Base-by-base conservation (phyloP, 1,140 invertebrate genomes). In the Diploscapter pachys region DNA sequence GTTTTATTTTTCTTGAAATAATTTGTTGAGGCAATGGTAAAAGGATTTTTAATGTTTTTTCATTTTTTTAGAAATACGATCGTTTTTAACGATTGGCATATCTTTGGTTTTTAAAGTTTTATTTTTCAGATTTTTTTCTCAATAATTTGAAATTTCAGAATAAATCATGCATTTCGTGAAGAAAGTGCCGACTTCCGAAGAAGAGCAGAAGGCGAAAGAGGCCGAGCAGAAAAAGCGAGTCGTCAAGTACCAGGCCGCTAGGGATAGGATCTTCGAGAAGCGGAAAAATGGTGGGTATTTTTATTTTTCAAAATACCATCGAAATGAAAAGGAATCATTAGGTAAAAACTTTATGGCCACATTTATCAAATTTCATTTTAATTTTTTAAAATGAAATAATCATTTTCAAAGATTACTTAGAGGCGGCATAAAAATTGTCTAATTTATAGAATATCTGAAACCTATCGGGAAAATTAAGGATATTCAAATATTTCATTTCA, bases 161-260 rank as follows among this genome's bases (percentile, higher is more conserved):
- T 59, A 31, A 31, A 59, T 11, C 8, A 76, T 76, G 74, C 74
- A 76, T 76, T 76, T 71, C 68, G 74, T 76, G 53, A 76, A 76
- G 61, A 76, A 76, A 63, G 69, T 62, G 51, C 74, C 74, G 4
- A 71, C 74, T 9, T 71, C 74, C 50, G 74, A 70, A n/a, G 67
- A 76, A 56, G 67, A 76, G 49, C 57, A 68, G 62, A 49, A 48
- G 1, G 67, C 63, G 3, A 71, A 57, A 59, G 68, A 63, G n/a
- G 66, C 64, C 50, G 61, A 65, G 69, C 57, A 64, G 6, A 6
- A 57, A 3, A 61, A 56, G 51, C 48, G 63, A 56, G 54, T 63
- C 4, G 13, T 56, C n/a, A 59, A 70, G 48, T 71, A 64, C 13
- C 62, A 64, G 9, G 52, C 71, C 5, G 74, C 54, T 53, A 75